Base-by-base conservation (phyloP, 2,888 invertebrate species). In the Schizotus pectinicornis region DNA sequence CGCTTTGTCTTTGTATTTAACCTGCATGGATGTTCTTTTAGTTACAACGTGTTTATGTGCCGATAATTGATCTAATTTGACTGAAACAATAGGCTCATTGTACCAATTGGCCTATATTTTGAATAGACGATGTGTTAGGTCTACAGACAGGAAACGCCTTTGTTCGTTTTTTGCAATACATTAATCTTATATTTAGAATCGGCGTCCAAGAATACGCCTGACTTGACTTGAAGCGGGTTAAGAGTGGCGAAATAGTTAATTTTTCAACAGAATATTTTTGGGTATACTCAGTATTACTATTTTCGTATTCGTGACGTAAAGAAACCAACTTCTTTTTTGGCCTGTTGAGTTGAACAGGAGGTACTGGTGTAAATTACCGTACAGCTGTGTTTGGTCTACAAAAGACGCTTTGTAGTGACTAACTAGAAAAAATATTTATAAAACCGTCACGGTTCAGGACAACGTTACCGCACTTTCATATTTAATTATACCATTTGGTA, bases 101-200 rank as follows among this genome's bases (percentile, higher is more conserved):
- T 52, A 13, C 30, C 42, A 51, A 52, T 41, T 52, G 7, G 36
- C 11, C 35, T 50, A 22, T 9, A n/a, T 48, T 13, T 38, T 41
- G 1, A 33, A 41, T 41, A 33, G 31, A 11, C 22, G 22, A 22
- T 7, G 43, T 35, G 12, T 42, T 22, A 41, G 34, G 30, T 22
- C 5, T 5, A 9, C 34, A 51, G 37, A 52, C 51, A 52, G 51
- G 51, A 52, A 52, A 52, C 31, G 30, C 30, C 36, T 42, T 52
- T 52, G 51, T 52, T 52, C 43, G 35, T 35, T 52, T 52, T 52
- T 52, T 36, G 51, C 51, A 52, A 43, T 36, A 7, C 34, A 50
- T 50, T 37, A 38, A 48, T 48, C 31, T 49, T 51, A 51, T 12
- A 50, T 50, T 52, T 52, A 52, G 51, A 43, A 52, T 36, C n/a